phyloP scores from a whole-genome alignment of 1,140 invertebrate genomes.

The Octopus sinensis region DNA sequence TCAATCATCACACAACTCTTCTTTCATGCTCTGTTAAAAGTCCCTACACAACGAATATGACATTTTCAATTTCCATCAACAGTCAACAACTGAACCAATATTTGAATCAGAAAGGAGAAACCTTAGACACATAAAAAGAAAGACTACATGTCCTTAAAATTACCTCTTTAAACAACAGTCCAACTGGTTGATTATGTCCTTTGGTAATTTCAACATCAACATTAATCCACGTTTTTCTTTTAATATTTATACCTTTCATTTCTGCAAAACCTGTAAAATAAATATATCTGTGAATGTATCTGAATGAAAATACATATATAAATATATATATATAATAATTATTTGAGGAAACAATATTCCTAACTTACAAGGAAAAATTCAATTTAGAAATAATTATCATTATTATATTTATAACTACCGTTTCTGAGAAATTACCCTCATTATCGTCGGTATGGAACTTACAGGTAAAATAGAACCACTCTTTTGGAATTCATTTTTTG shows the following conservation, averaged over 20 bases:
- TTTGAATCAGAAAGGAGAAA: background rate
- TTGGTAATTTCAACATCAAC: conserved; percentile 50
- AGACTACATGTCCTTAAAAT: background rate
- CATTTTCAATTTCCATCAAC: background rate
- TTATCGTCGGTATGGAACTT: no score
- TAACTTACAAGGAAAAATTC: no score
- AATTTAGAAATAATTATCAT: no score
- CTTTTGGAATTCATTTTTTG: no score
- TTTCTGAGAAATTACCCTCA: no score
- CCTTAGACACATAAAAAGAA: conserved; percentile 65
- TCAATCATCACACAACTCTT: no score
- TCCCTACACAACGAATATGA: background rate
- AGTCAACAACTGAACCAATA: background rate
- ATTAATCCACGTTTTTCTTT: conserved; percentile 42
- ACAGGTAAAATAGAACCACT: no score
- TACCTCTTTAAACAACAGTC: conserved; percentile 52
- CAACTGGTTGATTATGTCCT: conserved; percentile 39
- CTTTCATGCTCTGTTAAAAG: background rate
- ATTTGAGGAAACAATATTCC: no score
- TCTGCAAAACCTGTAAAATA: conserved; percentile 11
- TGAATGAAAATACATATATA: no score
- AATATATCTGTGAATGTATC: background rate
- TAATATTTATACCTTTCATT: conserved; percentile 48
- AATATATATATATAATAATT: no score
- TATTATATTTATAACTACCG: no score